These are phyloP conservation scores for Mionectes macconnelli DNA, from an alignment of 2,113 vertebrate species.

Conservation along the genomic window DNA sequence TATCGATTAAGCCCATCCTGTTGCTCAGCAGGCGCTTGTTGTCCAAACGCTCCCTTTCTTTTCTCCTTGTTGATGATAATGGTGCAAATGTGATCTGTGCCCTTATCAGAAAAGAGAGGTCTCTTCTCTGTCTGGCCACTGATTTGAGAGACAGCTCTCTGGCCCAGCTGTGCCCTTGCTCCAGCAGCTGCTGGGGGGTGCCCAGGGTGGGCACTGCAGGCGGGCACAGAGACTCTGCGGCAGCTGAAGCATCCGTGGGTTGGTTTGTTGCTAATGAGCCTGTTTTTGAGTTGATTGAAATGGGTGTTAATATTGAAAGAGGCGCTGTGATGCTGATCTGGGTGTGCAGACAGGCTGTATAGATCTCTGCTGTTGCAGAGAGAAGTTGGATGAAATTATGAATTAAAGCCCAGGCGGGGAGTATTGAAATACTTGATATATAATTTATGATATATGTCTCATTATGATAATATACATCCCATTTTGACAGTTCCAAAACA, in stretches of 20 bases:
- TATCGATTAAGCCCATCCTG: neutral
- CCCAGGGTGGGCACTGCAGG: neutral
- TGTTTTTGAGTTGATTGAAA: neutral
- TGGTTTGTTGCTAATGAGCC: neutral
- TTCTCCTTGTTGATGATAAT: neutral
- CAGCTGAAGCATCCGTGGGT: neutral
- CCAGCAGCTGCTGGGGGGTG: neutral
- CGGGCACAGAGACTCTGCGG: accelerated
- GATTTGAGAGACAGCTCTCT: neutral
- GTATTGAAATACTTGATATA: neutral
- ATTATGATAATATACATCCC: neutral
- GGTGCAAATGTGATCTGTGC: neutral
- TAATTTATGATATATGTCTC: neutral
- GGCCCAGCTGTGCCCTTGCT: neutral
- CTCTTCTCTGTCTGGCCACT: neutral
- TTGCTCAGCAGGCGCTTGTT: neutral
- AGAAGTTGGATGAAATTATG: neutral
- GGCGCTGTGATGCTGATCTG: neutral
- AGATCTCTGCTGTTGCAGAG: neutral
- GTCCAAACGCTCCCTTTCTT: neutral
- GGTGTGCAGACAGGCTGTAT: neutral
- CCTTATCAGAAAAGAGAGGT: neutral
- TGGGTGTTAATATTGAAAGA: neutral
- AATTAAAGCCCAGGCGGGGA: neutral
- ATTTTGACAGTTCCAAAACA: neutral